Percentiles rank a stretch among this genome's conserved stretches.
Evolutionary conservation across 1,140 invertebrate genomes (phyloP).

Genomic region (Dolichoris vasculosae): DNA sequence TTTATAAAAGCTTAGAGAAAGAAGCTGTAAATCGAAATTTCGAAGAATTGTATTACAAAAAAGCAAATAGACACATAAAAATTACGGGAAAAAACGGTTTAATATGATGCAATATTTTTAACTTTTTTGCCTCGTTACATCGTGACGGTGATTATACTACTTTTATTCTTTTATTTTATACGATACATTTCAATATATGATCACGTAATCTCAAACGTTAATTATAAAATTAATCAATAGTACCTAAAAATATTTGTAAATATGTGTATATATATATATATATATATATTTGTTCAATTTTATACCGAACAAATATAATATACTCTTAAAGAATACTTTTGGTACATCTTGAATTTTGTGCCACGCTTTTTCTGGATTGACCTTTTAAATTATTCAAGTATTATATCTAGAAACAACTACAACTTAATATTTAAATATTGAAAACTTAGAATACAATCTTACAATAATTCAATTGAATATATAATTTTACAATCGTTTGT

Average conservation of each 20-base stretch:
- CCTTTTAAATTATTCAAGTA: neutral
- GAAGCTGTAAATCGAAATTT: neutral
- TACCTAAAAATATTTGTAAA: neutral
- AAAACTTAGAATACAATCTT: neutral
- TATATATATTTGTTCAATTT: too few relatives aligned
- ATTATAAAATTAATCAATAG: neutral
- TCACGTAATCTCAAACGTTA: neutral
- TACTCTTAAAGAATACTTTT: too few relatives aligned
- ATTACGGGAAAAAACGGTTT: neutral
- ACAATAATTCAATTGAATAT: neutral
- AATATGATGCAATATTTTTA: neutral
- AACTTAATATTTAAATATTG: neutral
- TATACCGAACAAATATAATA: too few relatives aligned
- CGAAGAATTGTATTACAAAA: neutral
- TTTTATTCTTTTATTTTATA: neutral
- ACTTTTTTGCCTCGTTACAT: neutral
- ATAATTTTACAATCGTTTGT: neutral
- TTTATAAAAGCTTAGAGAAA: neutral
- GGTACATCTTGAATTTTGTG: too few relatives aligned
- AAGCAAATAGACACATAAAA: neutral
- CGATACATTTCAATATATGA: neutral
- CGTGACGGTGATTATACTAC: neutral
- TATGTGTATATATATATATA: too few relatives aligned
- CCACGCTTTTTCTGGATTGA: too few relatives aligned
- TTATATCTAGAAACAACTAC: neutral